Conservation (phyloP, 2,797 vertebrate species). For the Dallia pectoralis region DNA sequence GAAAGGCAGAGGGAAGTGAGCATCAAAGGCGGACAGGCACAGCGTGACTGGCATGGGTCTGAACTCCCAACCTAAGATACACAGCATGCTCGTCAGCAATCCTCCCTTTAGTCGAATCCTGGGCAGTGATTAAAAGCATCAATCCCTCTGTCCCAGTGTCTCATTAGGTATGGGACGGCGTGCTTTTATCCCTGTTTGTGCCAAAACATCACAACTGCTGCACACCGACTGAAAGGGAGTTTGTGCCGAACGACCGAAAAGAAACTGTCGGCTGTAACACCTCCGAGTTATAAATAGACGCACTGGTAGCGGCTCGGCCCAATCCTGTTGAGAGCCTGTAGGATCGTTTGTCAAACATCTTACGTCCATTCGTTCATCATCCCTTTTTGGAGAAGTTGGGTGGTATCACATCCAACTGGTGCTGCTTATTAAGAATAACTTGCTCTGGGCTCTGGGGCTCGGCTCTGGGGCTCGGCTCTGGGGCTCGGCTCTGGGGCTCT, state of each 20-base stretch:
- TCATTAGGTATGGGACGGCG: slow-evolving; percentile 91
- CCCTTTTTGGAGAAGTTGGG: background rate
- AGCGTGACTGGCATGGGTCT: slow-evolving; percentile 94
- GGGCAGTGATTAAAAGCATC: slow-evolving; percentile 98
- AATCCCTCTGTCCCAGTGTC: slow-evolving; percentile 91
- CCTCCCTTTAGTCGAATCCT: slow-evolving; percentile 83
- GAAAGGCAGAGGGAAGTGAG: slow-evolving; percentile 83
- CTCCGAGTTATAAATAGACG: slow-evolving; percentile 28
- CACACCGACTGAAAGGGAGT: slow-evolving; percentile 55
- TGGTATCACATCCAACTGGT: background rate
- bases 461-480: background rate
- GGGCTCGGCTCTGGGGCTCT: background rate
- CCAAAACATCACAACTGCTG: slow-evolving; percentile 75
- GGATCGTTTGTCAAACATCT: background rate
- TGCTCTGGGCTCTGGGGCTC: background rate
- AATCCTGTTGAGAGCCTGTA: background rate
- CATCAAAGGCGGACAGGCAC: slow-evolving; percentile 94
- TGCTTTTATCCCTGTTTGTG: slow-evolving; percentile 88
- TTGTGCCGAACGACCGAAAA: slow-evolving; percentile 35
- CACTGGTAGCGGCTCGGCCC: background rate
- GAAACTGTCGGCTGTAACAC: slow-evolving; percentile 47
- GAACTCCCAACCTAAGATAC: slow-evolving; percentile 93
- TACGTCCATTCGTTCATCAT: background rate
- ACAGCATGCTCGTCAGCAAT: slow-evolving; percentile 79
- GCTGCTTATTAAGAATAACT: slow-evolving; percentile 1